Evolutionary conservation across 2,888 invertebrate genomes (phyloP).

Genomic region (Syrphus vitripennis): DNA sequence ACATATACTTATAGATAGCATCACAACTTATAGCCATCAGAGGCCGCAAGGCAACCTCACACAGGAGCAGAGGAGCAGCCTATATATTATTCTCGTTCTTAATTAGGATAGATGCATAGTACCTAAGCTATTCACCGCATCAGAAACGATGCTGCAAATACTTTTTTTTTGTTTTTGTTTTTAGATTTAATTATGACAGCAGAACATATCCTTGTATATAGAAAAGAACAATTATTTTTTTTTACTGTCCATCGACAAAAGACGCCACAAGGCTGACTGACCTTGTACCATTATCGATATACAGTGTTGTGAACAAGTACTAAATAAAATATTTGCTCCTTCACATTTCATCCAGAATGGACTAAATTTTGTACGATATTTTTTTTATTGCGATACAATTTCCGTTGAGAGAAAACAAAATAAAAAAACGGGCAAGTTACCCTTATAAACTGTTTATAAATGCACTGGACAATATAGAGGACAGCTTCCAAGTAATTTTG

Average conservation of each 20-base stretch:
- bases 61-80: not conserved
- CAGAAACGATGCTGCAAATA: conserved; percentile 10
- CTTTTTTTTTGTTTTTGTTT: conserved; percentile 16
- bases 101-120: conserved; percentile 64
- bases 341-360: too few species aligned
- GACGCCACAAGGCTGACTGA: conserved; percentile 3
- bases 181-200: conserved; percentile 62
- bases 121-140: conserved; percentile 23
- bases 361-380: too few species aligned
- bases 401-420: too few species aligned
- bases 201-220: conserved; percentile 61
- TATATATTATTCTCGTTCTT: conserved; percentile 33
- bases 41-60: conserved; percentile 10
- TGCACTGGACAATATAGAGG: too few species aligned
- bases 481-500: too few species aligned
- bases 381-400: too few species aligned
- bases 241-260: not conserved
- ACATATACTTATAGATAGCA: not conserved
- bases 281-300: conserved; percentile 2
- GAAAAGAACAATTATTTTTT: too few species aligned
- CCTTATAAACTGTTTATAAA: too few species aligned
- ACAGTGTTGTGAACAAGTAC: not conserved
- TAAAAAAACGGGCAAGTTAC: too few species aligned
- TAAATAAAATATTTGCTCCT: too few species aligned
- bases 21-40: not conserved